A percentile compares a stretch with the other conserved stretches of the same genome.
Evolutionary conservation across 1,140 invertebrate genomes (phyloP).

Genomic region (Pachypsylla venusta): DNA sequence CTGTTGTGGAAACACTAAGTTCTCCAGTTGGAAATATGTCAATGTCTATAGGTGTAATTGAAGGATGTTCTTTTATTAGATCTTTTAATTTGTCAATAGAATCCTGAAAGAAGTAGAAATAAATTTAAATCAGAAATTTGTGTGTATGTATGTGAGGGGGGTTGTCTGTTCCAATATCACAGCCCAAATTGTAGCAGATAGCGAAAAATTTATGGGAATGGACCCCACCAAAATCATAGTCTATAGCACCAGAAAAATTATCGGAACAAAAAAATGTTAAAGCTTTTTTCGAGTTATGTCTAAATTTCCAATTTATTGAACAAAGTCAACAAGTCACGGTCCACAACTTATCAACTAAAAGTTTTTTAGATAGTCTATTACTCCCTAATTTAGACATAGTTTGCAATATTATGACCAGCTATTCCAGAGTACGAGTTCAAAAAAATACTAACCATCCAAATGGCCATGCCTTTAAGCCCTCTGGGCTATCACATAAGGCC

Average conservation of each 20-base stretch:
- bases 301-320: no score
- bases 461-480: no score
- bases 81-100: constrained; percentile 62
- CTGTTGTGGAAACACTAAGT: constrained; percentile 36
- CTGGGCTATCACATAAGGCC: no score
- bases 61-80: constrained; percentile 73
- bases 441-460: background rate
- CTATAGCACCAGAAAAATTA: no score
- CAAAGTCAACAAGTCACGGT: background rate
- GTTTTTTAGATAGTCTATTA: background rate
- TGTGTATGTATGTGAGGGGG: no score
- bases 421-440: background rate
- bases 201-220: no score
- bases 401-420: background rate
- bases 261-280: constrained; percentile 7
- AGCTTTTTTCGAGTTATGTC: background rate
- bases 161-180: no score
- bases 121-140: no score
- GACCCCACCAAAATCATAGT: no score
- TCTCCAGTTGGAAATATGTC: constrained; percentile 65
- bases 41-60: constrained; percentile 79
- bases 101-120: constrained; percentile 37
- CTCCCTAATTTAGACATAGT: background rate
- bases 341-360: background rate
- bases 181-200: no score